Evolutionary conservation across 2,888 invertebrate genomes (phyloP), one percentile per base, ranked within the genome.

Genomic region (Andricus curvator): DNA sequence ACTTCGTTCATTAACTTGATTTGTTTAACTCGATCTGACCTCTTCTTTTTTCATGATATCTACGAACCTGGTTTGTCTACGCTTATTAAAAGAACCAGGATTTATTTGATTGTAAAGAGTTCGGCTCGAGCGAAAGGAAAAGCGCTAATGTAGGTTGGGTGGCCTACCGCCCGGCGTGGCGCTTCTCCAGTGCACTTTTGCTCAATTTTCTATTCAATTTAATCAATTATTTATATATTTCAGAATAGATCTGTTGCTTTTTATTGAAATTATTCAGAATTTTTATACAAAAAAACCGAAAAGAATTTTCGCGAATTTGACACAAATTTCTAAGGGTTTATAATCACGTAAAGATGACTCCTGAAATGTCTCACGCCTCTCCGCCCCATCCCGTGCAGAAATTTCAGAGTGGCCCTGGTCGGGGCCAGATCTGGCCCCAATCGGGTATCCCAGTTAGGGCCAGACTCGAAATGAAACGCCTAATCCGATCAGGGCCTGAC

Each of bases 1-100:
- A 87, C 86, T 86, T 87, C 85, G 87, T 87, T 87, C 87, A 87
- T 86, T 86, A 85, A 85, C 84, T 85, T 84, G 85, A 86, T 86
- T 87, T 87, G 86, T 86, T 87, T 86, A 87, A 87, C 86, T 85
- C 85, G 84, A 84, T 85, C 83, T 80, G 82, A 81, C 67, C 62
- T 70, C 51, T 67, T 66, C 15, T 51, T 56, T 74, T 81, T 78
- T 62, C 29, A 68, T 74, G 44, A 60, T 74, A 37, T 62, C 67
- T 22, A 70, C 37, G 33, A 77, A 68, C 66, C 25, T 77, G 17
- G 65, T 79, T 64, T 64, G 48, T 48, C 64, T 62, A 37, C 22
- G 51, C n/a, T 68, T 41, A 67, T 79, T 25, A 70, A 77, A 51
- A 56, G 64, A 76, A 78, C 25, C 13, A 60, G 56, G 68, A 78